A percentile compares a stretch with the other conserved stretches of the same genome.
phyloP scores from a whole-genome alignment of 2,113 vertebrate genomes.

The Oxyruncus cristatus region DNA sequence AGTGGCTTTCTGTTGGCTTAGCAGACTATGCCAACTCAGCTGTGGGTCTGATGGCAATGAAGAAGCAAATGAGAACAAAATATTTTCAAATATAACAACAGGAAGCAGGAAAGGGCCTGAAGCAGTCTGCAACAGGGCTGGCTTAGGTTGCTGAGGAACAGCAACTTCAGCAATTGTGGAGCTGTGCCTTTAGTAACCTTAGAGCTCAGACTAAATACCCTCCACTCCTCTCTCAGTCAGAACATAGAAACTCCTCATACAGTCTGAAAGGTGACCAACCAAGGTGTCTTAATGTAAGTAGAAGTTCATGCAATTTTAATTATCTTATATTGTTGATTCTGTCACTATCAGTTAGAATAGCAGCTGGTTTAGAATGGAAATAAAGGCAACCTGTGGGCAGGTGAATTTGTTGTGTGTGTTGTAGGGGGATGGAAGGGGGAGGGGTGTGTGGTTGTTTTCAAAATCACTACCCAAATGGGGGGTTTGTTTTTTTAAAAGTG shows the following conservation, averaged over 20 bases:
- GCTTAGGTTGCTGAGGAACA: background rate
- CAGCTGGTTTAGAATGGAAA: background rate
- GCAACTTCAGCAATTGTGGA: background rate
- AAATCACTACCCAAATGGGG: background rate
- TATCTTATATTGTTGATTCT: background rate
- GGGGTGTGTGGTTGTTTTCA: background rate
- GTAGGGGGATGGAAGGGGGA: accelerated
- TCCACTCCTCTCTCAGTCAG: background rate
- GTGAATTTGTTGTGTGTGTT: background rate
- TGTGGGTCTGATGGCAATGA: background rate
- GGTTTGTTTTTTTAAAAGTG: background rate
- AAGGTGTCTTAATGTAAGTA: background rate
- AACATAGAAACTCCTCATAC: background rate
- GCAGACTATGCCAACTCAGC: background rate
- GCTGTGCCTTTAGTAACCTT: background rate
- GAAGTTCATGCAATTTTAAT: background rate
- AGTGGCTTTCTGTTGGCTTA: background rate
- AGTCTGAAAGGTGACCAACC: background rate
- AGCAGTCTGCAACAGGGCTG: background rate
- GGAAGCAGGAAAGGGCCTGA: background rate
- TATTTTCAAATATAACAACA: background rate
- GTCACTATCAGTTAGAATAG: background rate
- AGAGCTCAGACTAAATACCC: background rate
- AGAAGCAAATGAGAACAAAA: background rate
- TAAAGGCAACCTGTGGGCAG: background rate